Evolutionary conservation across 1,140 invertebrate genomes (phyloP).

Genomic region (Notospermus geniculatus): DNA sequence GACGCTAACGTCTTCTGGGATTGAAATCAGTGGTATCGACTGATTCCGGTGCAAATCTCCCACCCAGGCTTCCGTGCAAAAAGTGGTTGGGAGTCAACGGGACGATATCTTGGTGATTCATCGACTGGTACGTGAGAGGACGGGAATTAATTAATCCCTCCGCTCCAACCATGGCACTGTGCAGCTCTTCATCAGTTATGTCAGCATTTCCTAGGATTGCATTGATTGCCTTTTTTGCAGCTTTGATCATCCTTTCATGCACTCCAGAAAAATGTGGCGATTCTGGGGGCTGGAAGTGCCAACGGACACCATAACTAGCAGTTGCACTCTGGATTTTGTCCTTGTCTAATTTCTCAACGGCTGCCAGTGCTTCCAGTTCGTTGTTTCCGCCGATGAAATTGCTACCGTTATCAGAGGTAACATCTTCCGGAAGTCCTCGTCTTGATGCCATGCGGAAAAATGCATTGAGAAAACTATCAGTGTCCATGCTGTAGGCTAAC

Average conservation of each 20-base stretch:
- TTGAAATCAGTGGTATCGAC: background rate
- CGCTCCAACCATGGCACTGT: slow-evolving; percentile 25
- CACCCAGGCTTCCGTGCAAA: slow-evolving; percentile 18
- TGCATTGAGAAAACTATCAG: slow-evolving; percentile 15
- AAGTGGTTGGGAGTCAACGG: slow-evolving; percentile 38
- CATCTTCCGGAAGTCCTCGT: slow-evolving; percentile 12
- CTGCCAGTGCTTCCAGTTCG: slow-evolving; percentile 5
- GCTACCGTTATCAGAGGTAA: slow-evolving; percentile 21
- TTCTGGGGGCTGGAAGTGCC: slow-evolving; percentile 12
- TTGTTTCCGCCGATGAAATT: slow-evolving; percentile 19
- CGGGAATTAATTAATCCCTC: slow-evolving; percentile 31
- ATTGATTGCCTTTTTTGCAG: slow-evolving; percentile 11
- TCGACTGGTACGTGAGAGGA: slow-evolving; percentile 32
- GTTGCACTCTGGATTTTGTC: background rate
- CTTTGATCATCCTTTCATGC: slow-evolving; percentile 15
- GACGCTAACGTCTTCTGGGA: slow-evolving; percentile 10
- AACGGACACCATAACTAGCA: slow-evolving; percentile 10
- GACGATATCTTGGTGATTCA: slow-evolving; percentile 30
- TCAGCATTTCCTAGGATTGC: slow-evolving; percentile 5
- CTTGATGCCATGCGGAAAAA: slow-evolving; percentile 11
- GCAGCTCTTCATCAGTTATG: slow-evolving; percentile 11
- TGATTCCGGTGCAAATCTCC: slow-evolving; percentile 13
- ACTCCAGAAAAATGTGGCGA: slow-evolving; percentile 18
- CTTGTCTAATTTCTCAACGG: background rate
- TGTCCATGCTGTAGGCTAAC: slow-evolving; percentile 13